Conservation (phyloP, 2,797 vertebrate species). For the Helostoma temminkii region DNA sequence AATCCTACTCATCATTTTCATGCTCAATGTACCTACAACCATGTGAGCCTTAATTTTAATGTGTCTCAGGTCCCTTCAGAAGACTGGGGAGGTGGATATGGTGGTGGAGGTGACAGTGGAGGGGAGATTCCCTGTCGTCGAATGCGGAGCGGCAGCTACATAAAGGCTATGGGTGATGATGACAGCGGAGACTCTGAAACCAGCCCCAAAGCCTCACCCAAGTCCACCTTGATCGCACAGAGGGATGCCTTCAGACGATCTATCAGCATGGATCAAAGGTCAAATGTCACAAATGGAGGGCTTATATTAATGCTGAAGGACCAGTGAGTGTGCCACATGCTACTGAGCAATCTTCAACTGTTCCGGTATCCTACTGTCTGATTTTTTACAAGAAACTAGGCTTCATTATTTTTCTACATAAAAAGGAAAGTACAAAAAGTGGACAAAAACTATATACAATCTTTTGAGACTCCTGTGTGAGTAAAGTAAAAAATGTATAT, state of each 20-base stretch:
- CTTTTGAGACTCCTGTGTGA: no score
- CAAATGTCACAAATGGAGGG: slow-evolving; percentile 64
- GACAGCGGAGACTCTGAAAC: slow-evolving; percentile 95
- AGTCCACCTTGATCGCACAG: slow-evolving; percentile 88
- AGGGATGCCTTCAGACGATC: slow-evolving; percentile 94
- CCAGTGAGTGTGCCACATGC: no score
- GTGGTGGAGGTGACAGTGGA: slow-evolving; percentile 78
- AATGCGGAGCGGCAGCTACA: slow-evolving; percentile 99
- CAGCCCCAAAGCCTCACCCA: slow-evolving; percentile 92
- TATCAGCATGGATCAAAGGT: slow-evolving; percentile 96
- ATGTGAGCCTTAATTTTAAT: slow-evolving; percentile 19
- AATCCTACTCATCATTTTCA: background rate
- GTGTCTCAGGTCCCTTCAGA: slow-evolving; percentile 92
- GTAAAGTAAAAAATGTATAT: no score
- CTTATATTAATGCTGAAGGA: background rate
- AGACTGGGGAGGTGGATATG: slow-evolving; percentile 93
- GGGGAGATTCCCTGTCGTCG: slow-evolving; percentile 98
- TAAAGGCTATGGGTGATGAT: slow-evolving; percentile 99
- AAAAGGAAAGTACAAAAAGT: no score
- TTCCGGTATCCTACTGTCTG: no score
- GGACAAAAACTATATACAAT: no score
- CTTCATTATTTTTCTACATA: no score
- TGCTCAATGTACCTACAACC: background rate
- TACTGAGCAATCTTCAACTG: no score
- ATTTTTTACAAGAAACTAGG: no score